Evolutionary conservation across 2,888 invertebrate genomes (phyloP), one percentile per base, ranked within the genome.

Genomic region (Zelleria hepariella): DNA sequence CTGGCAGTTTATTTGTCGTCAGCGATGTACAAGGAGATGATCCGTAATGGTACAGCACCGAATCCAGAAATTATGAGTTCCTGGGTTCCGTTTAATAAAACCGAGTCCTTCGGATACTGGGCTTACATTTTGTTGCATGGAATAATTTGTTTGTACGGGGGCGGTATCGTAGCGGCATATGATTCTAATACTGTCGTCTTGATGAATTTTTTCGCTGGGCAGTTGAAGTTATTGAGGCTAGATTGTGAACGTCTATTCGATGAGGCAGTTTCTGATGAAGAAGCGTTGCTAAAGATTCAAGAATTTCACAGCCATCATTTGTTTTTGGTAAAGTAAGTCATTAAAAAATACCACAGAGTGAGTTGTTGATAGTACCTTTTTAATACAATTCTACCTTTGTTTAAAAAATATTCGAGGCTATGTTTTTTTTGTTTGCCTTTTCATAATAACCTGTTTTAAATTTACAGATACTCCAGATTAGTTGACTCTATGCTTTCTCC

Each of bases 61-160:
- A 82, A 79, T 67, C 85, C 86, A 49, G 83, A 86, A 67, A 80
- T 86, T 58, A 71, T 86, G 68, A 86, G 85, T 57, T 82, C 85
- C 2, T 86, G 85, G 85, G 63, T 75, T 2, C 86, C 85, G 2
- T 80, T 82, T 59, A 76, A 86, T 59, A 79, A 71, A 62, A 68
- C 77, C 0, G 67, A 65, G 61, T 79, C 82, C 0, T 60, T 64
- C 1, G 85, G 85, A 0, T 87, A 82, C 66, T 78, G 75, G 70
- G 21, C 71, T 0, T 64, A 73, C 47, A 63, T 70, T 60, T 7
- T 78, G 4, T 70, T 75, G 52, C 85, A 87, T 49, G 61, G 70
- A 0, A 60, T 75, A 23, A 76, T 81, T 53, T 79, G 77, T 60
- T 69, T 78, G n/a, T 84, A 85, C 53, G 87, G 86, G 0, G 86